These are phyloP conservation scores for Tubulanus polymorphus DNA, from an alignment of 2,888 invertebrate genomes.

Conservation along the genomic window DNA sequence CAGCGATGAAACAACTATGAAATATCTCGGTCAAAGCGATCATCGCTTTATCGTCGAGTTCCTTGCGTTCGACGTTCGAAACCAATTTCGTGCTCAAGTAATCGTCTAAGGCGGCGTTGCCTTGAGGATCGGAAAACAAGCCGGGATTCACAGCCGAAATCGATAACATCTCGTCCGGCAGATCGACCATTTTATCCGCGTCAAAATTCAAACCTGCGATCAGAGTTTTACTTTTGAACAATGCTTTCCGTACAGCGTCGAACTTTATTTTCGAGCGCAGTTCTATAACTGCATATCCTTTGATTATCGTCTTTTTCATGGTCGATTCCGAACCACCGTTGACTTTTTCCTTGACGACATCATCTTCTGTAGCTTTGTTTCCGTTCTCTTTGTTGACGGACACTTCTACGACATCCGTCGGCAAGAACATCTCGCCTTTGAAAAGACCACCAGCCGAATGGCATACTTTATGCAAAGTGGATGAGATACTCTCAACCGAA, in stretches of 20 bases:
- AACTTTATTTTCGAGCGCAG: conserved; percentile 41
- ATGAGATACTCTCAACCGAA: conserved; percentile 27
- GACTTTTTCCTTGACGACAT: background rate
- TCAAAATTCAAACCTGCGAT: conserved; percentile 28
- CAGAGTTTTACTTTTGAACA: conserved; percentile 33
- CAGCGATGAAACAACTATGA: conserved; percentile 49
- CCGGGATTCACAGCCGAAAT: conserved; percentile 38
- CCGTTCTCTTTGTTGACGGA: conserved; percentile 2
- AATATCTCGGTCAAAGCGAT: conserved; percentile 48
- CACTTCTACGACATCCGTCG: conserved; percentile 20
- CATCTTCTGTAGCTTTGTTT: background rate
- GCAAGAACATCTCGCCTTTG: conserved; percentile 43
- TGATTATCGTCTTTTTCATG: conserved; percentile 15
- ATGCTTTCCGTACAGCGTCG: conserved; percentile 37
- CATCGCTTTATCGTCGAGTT: conserved; percentile 33
- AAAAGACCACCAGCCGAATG: conserved; percentile 42
- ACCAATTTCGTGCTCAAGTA: conserved; percentile 40
- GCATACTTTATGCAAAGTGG: conserved; percentile 34
- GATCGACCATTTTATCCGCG: conserved; percentile 29
- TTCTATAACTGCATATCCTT: conserved; percentile 43
- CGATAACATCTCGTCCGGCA: conserved; percentile 34
- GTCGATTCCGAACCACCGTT: conserved; percentile 1
- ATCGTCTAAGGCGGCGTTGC: conserved; percentile 38
- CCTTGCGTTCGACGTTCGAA: conserved; percentile 19
- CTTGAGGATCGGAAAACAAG: conserved; percentile 34